A percentile compares a stretch with the other conserved stretches of the same genome.
Evolutionary conservation across 2,888 invertebrate species (phyloP).

Genomic region (Euclidia mi): DNA sequence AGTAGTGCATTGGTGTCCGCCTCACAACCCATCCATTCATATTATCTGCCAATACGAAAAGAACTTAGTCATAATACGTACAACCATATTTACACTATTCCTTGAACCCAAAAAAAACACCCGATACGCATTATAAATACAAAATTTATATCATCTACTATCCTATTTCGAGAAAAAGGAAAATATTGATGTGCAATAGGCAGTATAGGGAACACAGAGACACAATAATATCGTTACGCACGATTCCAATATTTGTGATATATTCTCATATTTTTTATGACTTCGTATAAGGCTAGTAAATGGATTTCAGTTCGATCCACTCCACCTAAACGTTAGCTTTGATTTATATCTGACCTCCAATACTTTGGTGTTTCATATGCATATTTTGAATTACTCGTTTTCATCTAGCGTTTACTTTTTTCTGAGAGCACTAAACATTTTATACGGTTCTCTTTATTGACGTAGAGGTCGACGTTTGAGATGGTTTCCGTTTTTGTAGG

Average conservation of each 20-base stretch:
- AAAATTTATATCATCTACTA: slow-evolving; percentile 14
- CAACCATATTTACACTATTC: slow-evolving; percentile 9
- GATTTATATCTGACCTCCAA: slow-evolving; percentile 24
- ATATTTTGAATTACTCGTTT: neutral
- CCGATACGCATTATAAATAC: slow-evolving; percentile 21
- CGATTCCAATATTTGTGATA: slow-evolving; percentile 16
- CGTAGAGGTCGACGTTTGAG: too few species aligned
- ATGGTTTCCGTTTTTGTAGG: too few species aligned
- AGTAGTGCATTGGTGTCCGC: too few species aligned
- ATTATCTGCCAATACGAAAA: too few species aligned
- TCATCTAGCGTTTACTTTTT: slow-evolving; percentile 1
- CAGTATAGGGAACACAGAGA: slow-evolving; percentile 2
- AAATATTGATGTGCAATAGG: slow-evolving; percentile 3
- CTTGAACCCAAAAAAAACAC: slow-evolving; percentile 11
- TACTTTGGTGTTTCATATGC: neutral
- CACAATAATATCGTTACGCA: neutral
- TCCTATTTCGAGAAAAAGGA: slow-evolving; percentile 12
- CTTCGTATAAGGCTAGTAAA: slow-evolving; percentile 17
- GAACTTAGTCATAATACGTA: too few species aligned
- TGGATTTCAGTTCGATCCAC: slow-evolving; percentile 28
- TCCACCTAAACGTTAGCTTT: slow-evolving; percentile 10
- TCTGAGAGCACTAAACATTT: neutral
- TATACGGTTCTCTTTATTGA: too few species aligned
- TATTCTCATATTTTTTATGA: slow-evolving; percentile 25
- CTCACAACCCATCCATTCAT: too few species aligned